Evolutionary conservation across 2,888 invertebrate genomes (phyloP).

Genomic region (Tanypteryx hageni): DNA sequence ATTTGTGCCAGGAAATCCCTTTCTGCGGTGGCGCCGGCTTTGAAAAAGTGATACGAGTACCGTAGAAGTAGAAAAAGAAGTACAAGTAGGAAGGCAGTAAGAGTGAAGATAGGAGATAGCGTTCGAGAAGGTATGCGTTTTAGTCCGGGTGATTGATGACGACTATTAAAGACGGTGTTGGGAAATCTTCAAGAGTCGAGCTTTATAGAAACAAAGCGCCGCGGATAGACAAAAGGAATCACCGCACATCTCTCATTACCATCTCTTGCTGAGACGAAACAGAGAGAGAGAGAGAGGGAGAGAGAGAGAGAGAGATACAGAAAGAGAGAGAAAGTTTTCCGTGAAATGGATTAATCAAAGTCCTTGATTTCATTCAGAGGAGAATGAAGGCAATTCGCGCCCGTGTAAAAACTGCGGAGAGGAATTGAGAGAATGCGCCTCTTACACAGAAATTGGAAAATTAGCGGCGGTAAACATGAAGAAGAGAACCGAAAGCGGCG

Average conservation of each 20-base stretch:
- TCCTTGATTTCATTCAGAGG: background rate
- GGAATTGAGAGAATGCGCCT: background rate
- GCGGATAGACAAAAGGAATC: background rate
- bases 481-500: no score
- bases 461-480: no score
- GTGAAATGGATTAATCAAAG: background rate
- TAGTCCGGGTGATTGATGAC: background rate
- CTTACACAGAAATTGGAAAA: background rate
- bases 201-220: constrained; percentile 12
- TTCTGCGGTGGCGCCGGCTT: background rate
- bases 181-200: background rate
- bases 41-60: background rate
- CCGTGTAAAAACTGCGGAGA: background rate
- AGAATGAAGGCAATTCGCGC: background rate
- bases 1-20: background rate
- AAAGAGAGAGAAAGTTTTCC: background rate
- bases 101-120: background rate
- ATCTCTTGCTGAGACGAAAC: background rate
- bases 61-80: background rate
- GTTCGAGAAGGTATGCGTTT: background rate
- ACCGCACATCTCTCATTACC: background rate
- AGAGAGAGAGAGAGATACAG: background rate
- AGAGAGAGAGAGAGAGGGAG: background rate
- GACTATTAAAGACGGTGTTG: background rate
- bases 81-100: background rate